A percentile compares a stretch with the other conserved stretches of the same genome.
These are phyloP conservation scores for Drosophila monieri DNA, from an alignment of 2,888 invertebrate genomes.

Conservation along the genomic window DNA sequence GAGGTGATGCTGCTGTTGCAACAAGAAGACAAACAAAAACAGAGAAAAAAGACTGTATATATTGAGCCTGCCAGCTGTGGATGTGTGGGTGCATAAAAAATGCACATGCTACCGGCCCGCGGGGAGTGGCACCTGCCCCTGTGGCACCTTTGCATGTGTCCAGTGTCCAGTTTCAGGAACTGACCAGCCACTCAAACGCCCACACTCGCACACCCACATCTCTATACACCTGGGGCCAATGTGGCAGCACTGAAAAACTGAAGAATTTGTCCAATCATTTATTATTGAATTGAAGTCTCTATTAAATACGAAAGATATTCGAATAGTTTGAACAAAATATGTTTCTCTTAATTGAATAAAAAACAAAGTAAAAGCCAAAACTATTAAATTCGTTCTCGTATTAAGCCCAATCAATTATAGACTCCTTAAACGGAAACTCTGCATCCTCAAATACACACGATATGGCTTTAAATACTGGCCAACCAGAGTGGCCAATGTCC, in stretches of 20 bases:
- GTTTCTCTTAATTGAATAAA: not conserved
- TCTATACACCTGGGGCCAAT: slow-evolving; percentile 16
- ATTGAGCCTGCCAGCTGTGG: slow-evolving; percentile 68
- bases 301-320: not conserved
- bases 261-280: not conserved
- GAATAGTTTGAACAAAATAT: no score
- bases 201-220: slow-evolving; percentile 6
- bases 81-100: slow-evolving; percentile 72
- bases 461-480: slow-evolving; percentile 67
- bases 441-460: not conserved
- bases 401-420: not conserved
- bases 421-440: slow-evolving; percentile 6
- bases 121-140: slow-evolving; percentile 30
- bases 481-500: slow-evolving; percentile 58
- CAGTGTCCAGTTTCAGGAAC: slow-evolving; percentile 44
- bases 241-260: not conserved
- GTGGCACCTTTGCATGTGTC: slow-evolving; percentile 10
- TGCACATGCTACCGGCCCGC: slow-evolving; percentile 47
- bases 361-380: not conserved
- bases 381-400: not conserved
- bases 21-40: not conserved
- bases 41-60: not conserved
- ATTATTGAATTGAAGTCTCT: not conserved
- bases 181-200: slow-evolving; percentile 55
- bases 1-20: slow-evolving; percentile 10